Conservation (phyloP, 2,888 invertebrate species). For the Bellardia pandia region DNA sequence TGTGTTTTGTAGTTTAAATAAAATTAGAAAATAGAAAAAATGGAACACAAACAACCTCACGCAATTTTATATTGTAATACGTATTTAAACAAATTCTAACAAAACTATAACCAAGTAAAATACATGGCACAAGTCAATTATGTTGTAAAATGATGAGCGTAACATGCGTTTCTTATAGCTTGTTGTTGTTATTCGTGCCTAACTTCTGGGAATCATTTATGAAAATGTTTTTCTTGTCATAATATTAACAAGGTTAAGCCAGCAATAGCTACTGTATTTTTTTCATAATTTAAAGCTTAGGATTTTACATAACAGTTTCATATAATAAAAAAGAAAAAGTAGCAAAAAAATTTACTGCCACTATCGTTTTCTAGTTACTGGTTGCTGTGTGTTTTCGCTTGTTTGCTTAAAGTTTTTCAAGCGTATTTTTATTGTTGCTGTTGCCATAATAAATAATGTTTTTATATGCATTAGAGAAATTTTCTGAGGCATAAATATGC, state of each 20-base stretch:
- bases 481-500: conserved; percentile 1
- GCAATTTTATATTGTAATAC: conserved; percentile 2
- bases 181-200: conserved; percentile 29
- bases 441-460: conserved; percentile 2
- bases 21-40: background rate
- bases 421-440: conserved; percentile 5
- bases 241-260: conserved; percentile 2
- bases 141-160: conserved; percentile 40
- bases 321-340: conserved; percentile 1
- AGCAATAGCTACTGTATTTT: background rate
- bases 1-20: background rate
- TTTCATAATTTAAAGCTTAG: background rate
- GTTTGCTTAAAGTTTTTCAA: conserved; percentile 10
- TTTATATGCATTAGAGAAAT: conserved; percentile 5
- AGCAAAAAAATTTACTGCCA: background rate
- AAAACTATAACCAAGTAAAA: background rate
- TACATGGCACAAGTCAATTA: conserved; percentile 43
- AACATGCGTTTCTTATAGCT: conserved; percentile 53
- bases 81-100: background rate
- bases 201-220: conserved; percentile 23
- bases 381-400: conserved; percentile 3
- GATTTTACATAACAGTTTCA: background rate
- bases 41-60: background rate
- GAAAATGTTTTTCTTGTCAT: background rate
- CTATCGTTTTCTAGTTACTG: conserved; percentile 16